Evolutionary conservation across 2,888 invertebrate species (phyloP), one percentile per base, ranked within the genome.

Genomic region (Platycheirus rosarum): DNA sequence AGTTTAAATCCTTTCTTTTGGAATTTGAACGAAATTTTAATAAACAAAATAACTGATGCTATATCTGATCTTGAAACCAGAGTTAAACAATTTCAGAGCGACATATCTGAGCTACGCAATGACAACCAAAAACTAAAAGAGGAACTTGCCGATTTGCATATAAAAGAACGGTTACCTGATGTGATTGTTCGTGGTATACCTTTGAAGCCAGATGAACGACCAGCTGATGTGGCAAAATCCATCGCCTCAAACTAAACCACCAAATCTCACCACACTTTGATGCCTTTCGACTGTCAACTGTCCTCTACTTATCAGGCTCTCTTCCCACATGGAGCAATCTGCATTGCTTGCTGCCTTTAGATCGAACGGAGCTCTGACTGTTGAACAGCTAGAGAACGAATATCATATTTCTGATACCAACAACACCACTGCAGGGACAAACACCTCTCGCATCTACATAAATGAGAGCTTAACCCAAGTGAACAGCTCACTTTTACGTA

Each of bases 181-280:
- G 60, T 60, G 14, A 42, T 60, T 11, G 44, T 60, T 14, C 13
- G 42, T 14, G 60, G 42, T 16, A 60, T 60, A 11, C 60, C 57
- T 2, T 11, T 11, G 5, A 11, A 0, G 9, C 20, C 2, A n/a
- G 40, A 40, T 1, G 57, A 57, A n/a, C 42, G 18, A 11, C 1
- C 60, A 1, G 44, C 44, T 29, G 60, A 44, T 60, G 13, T 51
- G 14, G 29, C 23, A 1, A 60, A 60, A 60, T 14, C 42, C 1
- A 57, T 57, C 18, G 32, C 62, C 32, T 11, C 29, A 62, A 16
- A 6, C 8, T 62, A 46, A 16, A 2, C 20, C 62, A 62, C n/a
- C n/a, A 62, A 32, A n/a, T 2, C 11, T 4, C 18, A 16, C 1
- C 44, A 9, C 4, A 44, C 44, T 9, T 44, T 1, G 44, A 44